Conservation (phyloP, 2,797 vertebrate species). For the Glossophaga mutica region DNA sequence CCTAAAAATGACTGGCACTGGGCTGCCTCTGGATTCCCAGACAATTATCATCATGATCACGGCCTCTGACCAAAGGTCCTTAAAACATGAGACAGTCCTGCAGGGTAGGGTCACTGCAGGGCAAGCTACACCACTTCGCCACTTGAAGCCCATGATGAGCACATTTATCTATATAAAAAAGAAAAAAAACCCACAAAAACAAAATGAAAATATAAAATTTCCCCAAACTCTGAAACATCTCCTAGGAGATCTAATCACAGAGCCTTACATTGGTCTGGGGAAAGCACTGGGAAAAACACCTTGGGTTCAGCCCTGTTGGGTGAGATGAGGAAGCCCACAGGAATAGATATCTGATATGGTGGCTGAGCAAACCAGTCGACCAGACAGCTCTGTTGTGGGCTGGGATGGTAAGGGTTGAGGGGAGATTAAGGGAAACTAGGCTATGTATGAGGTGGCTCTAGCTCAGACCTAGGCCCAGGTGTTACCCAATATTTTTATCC, state of each 20-base stretch:
- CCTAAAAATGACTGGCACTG: background rate
- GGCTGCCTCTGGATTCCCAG: background rate
- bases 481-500: background rate
- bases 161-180: conserved; percentile 10
- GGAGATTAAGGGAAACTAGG: background rate
- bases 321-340: conserved; percentile 29
- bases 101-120: background rate
- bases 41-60: background rate
- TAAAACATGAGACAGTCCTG: background rate
- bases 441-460: background rate
- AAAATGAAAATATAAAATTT: conserved; percentile 70
- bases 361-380: conserved; percentile 8
- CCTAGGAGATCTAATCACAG: conserved; percentile 54
- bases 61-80: background rate
- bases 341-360: conserved; percentile 34
- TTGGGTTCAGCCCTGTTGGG: background rate
- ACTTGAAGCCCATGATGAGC: background rate
- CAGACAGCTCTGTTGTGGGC: background rate
- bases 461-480: background rate
- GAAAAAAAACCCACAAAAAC: background rate
- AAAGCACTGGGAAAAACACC: conserved; percentile 73
- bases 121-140: background rate
- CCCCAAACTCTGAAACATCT: conserved; percentile 66
- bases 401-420: background rate
- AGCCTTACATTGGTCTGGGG: conserved; percentile 63